Conservation (phyloP, 2,797 vertebrate genomes). For the Hydrolagus colliei region DNA sequence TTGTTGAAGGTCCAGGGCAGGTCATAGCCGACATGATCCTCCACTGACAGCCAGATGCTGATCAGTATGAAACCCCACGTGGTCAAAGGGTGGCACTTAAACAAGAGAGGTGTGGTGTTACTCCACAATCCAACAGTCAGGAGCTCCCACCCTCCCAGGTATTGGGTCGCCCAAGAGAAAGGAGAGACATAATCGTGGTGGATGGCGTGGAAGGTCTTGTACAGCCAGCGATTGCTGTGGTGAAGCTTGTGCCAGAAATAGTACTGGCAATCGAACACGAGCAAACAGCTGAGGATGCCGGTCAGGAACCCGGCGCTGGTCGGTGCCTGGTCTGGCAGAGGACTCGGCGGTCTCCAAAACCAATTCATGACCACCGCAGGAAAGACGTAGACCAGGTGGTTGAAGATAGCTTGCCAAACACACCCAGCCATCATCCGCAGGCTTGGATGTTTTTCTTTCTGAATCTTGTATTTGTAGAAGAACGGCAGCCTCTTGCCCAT, state of each 20-base stretch:
- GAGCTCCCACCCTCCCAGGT: constrained; percentile 60
- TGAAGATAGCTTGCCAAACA: constrained; percentile 41
- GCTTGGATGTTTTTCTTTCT: constrained; percentile 49
- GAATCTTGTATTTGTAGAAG: constrained; percentile 60
- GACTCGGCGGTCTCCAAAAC: constrained; percentile 54
- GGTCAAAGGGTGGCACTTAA: constrained; percentile 57
- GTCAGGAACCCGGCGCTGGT: constrained; percentile 46
- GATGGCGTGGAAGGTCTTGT: constrained; percentile 57
- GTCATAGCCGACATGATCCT: constrained; percentile 66
- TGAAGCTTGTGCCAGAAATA: constrained; percentile 63
- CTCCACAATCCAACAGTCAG: constrained; percentile 62
- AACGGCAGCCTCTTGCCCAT: constrained; percentile 49
- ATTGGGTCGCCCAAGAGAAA: constrained; percentile 61
- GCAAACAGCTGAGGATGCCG: constrained; percentile 54
- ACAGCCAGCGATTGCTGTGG: constrained; percentile 56
- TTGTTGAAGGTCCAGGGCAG: constrained; percentile 57
- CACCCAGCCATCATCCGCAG: constrained; percentile 51
- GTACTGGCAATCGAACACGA: constrained; percentile 65
- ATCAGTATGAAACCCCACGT: constrained; percentile 55
- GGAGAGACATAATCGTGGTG: constrained; percentile 59
- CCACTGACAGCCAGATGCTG: constrained; percentile 64
- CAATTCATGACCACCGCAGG: constrained; percentile 34
- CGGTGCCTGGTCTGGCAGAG: constrained; percentile 53
- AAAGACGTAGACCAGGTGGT: constrained; percentile 36
- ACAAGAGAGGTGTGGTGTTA: constrained; percentile 55